Evolutionary conservation across 2,113 vertebrate species (phyloP).

Genomic region (Xiphophorus maculatus): DNA sequence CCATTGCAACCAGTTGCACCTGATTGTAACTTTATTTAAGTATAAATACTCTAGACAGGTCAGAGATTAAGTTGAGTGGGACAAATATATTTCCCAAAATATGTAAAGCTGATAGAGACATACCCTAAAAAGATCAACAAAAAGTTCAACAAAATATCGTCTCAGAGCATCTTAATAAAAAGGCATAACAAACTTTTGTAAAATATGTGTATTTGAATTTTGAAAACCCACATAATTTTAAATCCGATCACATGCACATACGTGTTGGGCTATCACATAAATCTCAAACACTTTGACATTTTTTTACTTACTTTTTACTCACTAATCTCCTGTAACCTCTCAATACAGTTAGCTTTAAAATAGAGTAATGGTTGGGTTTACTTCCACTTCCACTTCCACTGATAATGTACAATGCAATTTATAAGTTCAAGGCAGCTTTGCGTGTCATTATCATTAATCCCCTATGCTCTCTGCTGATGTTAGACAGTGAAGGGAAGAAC

Average conservation of each 20-base stretch:
- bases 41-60: too few species aligned
- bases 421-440: slow-evolving; percentile 17
- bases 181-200: background rate
- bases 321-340: background rate
- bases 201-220: background rate
- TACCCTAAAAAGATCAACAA: too few species aligned
- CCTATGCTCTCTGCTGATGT: slow-evolving; percentile 38
- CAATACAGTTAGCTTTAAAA: background rate
- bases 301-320: too few species aligned
- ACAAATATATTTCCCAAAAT: too few species aligned
- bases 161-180: background rate
- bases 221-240: background rate
- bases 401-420: background rate
- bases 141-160: too few species aligned
- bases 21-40: too few species aligned
- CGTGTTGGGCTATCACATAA: background rate
- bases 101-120: too few species aligned
- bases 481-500: slow-evolving; percentile 58
- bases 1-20: too few species aligned
- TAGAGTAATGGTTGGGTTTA: background rate
- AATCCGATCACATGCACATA: background rate
- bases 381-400: background rate
- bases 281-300: too few species aligned
- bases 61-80: too few species aligned
- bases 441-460: background rate